phyloP scores from a whole-genome alignment of 2,888 invertebrate genomes.

The Parelbella ahira region DNA sequence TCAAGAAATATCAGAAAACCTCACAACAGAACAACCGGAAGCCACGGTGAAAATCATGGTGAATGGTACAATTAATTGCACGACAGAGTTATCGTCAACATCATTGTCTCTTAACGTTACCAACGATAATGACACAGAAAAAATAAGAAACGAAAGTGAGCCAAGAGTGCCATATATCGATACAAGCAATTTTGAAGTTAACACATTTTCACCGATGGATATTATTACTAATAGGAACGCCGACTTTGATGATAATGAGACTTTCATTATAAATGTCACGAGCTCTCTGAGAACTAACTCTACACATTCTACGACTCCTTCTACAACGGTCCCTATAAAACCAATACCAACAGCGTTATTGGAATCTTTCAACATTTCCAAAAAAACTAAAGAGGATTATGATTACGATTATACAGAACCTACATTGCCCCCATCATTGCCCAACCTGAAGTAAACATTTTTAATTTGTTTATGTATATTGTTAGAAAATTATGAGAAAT shows the following conservation, averaged over 20 bases:
- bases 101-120: slow-evolving; percentile 53
- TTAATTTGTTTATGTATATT: neutral
- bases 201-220: slow-evolving; percentile 58
- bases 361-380: slow-evolving; percentile 70
- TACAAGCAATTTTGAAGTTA: slow-evolving; percentile 45
- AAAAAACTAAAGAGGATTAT: slow-evolving; percentile 81
- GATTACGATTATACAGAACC: slow-evolving; percentile 86
- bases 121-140: slow-evolving; percentile 44
- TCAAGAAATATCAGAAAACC: slow-evolving; percentile 29
- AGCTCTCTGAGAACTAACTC: slow-evolving; percentile 73
- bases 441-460: slow-evolving; percentile 85
- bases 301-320: slow-evolving; percentile 40
- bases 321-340: slow-evolving; percentile 44
- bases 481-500: no score
- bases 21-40: slow-evolving; percentile 54
- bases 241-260: slow-evolving; percentile 73
- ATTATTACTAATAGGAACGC: slow-evolving; percentile 64
- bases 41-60: slow-evolving; percentile 59
- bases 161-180: slow-evolving; percentile 53
- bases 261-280: slow-evolving; percentile 79
- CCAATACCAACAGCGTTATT: slow-evolving; percentile 46
- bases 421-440: slow-evolving; percentile 89
- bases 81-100: slow-evolving; percentile 66
- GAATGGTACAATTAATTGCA: slow-evolving; percentile 72
- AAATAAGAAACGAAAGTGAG: slow-evolving; percentile 42